A percentile compares a stretch with the other conserved stretches of the same genome.
Evolutionary conservation across 2,888 invertebrate genomes (phyloP).

Genomic region (Amphipoea oculea): DNA sequence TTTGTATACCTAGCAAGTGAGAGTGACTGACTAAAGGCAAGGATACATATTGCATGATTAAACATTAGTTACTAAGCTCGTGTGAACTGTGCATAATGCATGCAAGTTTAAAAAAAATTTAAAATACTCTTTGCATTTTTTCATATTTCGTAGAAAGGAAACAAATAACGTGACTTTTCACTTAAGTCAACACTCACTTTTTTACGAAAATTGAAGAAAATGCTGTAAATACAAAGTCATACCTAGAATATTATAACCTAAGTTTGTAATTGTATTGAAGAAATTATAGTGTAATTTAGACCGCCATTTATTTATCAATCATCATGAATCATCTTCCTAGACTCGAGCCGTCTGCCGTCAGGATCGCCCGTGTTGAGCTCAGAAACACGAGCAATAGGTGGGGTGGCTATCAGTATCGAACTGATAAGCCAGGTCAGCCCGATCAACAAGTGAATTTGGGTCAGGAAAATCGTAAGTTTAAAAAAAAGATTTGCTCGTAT

Average conservation of each 20-base stretch:
- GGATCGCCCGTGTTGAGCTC: background rate
- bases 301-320: background rate
- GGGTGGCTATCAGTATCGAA: conserved; percentile 18
- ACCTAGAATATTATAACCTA: background rate
- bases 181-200: conserved; percentile 5
- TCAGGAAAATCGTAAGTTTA: background rate
- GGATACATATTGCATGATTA: background rate
- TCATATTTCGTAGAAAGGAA: background rate
- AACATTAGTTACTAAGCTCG: background rate
- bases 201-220: conserved; percentile 3
- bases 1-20: background rate
- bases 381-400: conserved; percentile 7
- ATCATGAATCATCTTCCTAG: conserved; percentile 22
- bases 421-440: background rate
- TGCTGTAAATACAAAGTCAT: too few relatives aligned
- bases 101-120: background rate
- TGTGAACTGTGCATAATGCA: background rate
- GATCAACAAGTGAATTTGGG: accelerated
- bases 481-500: background rate
- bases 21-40: background rate
- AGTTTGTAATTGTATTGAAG: background rate
- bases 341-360: background rate
- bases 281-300: background rate
- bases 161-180: background rate
- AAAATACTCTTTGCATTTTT: conserved; percentile 12